Conservation (phyloP, 2,797 vertebrate species). For the Coregonus sp. region DNA sequence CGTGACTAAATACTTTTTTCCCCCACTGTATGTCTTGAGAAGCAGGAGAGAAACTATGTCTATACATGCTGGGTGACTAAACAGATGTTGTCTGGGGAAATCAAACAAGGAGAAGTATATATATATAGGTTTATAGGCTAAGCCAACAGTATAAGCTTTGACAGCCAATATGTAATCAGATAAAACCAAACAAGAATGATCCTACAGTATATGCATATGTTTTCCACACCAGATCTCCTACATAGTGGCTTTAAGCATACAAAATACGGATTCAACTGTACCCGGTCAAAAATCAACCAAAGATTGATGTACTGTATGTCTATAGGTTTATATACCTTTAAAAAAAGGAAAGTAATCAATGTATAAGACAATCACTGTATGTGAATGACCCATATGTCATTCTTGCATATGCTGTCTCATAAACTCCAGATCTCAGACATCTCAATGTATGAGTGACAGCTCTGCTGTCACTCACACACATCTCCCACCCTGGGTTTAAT, state of each 20-base stretch:
- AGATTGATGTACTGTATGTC: not conserved
- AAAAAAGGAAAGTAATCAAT: not conserved
- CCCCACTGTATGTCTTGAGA: too few species aligned
- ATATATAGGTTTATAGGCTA: too few species aligned
- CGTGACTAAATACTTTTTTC: too few species aligned
- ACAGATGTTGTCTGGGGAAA: too few species aligned
- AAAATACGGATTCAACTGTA: too few species aligned
- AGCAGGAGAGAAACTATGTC: too few species aligned
- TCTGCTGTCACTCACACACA: conserved; percentile 46
- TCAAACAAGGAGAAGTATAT: too few species aligned
- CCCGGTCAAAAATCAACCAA: too few species aligned
- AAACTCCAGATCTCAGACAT: conserved; percentile 6
- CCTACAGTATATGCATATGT: not conserved
- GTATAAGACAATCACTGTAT: not conserved
- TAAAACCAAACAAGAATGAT: too few species aligned
- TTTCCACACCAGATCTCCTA: not conserved
- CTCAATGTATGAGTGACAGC: conserved; percentile 56
- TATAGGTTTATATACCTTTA: not conserved
- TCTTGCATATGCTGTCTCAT: not conserved
- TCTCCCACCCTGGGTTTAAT: conserved; percentile 55
- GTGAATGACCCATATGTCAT: not conserved
- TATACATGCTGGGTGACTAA: too few species aligned
- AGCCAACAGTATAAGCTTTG: too few species aligned
- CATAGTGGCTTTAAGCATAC: not conserved
- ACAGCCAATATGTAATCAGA: too few species aligned